Base-by-base conservation (phyloP, 2,888 invertebrate genomes). In the Campoplex capitator region DNA sequence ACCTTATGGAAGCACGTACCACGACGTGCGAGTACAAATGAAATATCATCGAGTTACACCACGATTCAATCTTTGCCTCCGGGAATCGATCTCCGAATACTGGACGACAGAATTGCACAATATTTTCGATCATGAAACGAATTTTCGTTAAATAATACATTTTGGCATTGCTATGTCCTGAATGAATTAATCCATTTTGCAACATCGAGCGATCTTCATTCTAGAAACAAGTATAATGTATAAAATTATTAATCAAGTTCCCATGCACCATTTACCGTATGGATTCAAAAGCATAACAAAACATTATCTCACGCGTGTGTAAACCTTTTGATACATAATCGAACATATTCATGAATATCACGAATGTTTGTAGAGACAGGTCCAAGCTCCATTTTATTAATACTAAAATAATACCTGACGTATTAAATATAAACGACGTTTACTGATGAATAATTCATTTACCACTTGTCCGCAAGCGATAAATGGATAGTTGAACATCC, bases 21-120 rank as follows among this genome's bases (percentile, higher is more conserved):
- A 56, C 35, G n/a, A 23, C 48, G 65, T 62, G 71, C 32, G 35
- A 38, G 38, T 58, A 76, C 65, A 51, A 77, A 51, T 67, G 16
- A 51, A 77, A 51, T 76, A 76, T 76, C 62, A 76, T 32, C 42
- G 32, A 62, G 62, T 45, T 76, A 28, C 62, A 48, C 11, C 75
- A 6, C 42, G 75, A 76, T 35, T 76, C 62, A 28, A 76, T 76
- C 58, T 32, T 45, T 45, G 8, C 16, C 62, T n/a, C n/a, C 18
- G 23, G 11, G 28, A 51, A 16, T 35, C 71, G 8, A 16, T 51
- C 18, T 51, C 32, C 45, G 28, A 48, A 48, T 45, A 16, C 23
- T 28, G 45, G 70, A 70, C 42, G 48, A 28, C 9, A 23, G 42
- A 42, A 42, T 38, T 23, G 42, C n/a, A 23, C 42, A 68, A 68